Conservation (phyloP, 2,113 vertebrate genomes). For the Falcunculus frontatus region DNA sequence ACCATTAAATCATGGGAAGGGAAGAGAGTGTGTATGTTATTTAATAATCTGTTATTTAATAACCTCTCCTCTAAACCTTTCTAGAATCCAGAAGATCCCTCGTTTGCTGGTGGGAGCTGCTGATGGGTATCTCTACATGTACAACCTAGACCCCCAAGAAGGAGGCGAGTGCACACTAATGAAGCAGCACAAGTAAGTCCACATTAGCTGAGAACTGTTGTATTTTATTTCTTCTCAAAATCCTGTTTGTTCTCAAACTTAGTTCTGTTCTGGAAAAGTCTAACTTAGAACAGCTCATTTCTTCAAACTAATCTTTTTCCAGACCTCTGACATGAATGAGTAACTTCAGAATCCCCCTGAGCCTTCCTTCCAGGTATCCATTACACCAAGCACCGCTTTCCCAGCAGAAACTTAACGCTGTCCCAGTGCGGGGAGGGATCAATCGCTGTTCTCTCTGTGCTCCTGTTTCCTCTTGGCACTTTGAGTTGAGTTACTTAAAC, state of each 20-base stretch:
- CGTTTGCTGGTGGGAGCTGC: constrained; percentile 91
- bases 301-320: neutral
- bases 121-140: constrained; percentile 95
- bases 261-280: neutral
- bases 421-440: neutral
- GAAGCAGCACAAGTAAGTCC: constrained; percentile 94
- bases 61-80: neutral
- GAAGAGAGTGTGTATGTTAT: neutral
- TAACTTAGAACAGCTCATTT: neutral
- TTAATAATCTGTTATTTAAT: neutral
- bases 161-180: constrained; percentile 96
- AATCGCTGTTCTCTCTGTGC: neutral
- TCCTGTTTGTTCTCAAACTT: neutral
- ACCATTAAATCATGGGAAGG: neutral
- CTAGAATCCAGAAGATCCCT: constrained; percentile 97
- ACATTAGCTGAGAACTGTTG: neutral
- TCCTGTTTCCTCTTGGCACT: neutral
- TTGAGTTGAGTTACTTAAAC: neutral
- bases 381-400: neutral
- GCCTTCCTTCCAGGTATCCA: neutral
- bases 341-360: neutral
- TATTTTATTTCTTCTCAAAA: neutral
- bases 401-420: neutral
- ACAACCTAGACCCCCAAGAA: constrained; percentile 97
- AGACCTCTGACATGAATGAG: neutral